phyloP scores from a whole-genome alignment of 2,113 vertebrate species.

The Halcyon malimbica region DNA sequence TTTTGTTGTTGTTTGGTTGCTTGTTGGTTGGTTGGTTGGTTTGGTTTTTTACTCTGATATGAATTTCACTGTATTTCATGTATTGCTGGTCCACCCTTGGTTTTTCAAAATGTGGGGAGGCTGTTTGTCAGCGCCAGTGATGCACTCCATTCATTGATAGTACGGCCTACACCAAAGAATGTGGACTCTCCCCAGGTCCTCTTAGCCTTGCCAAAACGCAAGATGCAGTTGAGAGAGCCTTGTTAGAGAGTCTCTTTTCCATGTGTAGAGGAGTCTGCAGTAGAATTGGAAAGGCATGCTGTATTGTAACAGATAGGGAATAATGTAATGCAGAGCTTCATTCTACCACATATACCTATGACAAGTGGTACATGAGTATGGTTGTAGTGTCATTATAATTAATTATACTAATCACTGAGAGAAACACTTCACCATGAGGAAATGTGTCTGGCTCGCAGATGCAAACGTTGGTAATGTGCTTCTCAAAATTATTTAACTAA shows the following conservation, averaged over 20 bases:
- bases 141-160: neutral
- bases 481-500: neutral
- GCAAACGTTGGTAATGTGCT: neutral
- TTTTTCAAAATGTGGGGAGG: neutral
- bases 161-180: neutral
- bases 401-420: constrained; percentile 11
- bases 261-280: neutral
- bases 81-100: neutral
- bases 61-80: neutral
- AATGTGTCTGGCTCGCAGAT: constrained; percentile 18
- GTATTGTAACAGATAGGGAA: neutral
- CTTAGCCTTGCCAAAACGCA: neutral
- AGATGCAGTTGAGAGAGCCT: neutral
- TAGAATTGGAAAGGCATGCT: neutral
- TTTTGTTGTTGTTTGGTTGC: neutral
- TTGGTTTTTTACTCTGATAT: neutral
- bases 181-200: neutral
- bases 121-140: neutral
- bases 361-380: neutral
- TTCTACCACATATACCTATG: neutral
- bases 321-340: neutral
- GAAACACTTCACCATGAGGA: neutral
- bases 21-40: too few relatives aligned
- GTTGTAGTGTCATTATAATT: constrained; percentile 43
- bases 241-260: neutral